Percentiles rank a stretch among this genome's conserved stretches.
These are phyloP conservation scores for Campoletis raptor DNA, from an alignment of 2,888 invertebrate species.

Conservation along the genomic window DNA sequence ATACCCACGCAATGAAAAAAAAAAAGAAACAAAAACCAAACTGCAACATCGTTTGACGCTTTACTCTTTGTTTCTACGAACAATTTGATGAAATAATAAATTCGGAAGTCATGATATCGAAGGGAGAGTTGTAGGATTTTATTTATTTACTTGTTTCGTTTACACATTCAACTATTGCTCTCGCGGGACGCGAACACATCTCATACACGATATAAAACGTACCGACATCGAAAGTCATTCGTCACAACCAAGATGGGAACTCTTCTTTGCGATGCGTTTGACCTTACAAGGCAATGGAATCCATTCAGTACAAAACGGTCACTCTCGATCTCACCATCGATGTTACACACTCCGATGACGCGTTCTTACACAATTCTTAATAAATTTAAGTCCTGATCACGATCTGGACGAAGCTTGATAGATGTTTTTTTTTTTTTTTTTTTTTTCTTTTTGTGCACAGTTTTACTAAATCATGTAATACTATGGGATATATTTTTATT, in stretches of 20 bases:
- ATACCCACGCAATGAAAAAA: not conserved
- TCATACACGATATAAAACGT: not conserved
- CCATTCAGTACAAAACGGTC: constrained; percentile 46
- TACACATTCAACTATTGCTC: not conserved
- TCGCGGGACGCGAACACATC: not conserved
- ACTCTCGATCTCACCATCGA: constrained; percentile 44
- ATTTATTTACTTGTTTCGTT: not conserved
- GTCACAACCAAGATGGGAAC: not conserved
- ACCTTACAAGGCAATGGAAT: constrained; percentile 61
- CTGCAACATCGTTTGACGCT: not conserved
- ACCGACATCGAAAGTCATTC: constrained; percentile 39
- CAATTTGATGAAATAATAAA: not conserved
- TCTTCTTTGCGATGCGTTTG: constrained; percentile 51
- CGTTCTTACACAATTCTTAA: constrained; percentile 38
- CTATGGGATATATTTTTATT: too few relatives aligned
- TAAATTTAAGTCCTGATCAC: not conserved
- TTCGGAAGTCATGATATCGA: not conserved
- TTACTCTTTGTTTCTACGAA: not conserved
- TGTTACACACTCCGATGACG: constrained; percentile 16
- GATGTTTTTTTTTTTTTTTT: not conserved
- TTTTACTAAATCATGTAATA: too few relatives aligned
- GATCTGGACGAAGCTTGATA: constrained; percentile 7
- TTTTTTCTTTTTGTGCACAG: constrained; percentile 28
- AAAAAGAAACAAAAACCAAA: not conserved
- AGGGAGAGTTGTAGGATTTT: not conserved